Evolutionary conservation across 2,797 vertebrate genomes (phyloP).

Genomic region (Tragelaphus eurycerus): DNA sequence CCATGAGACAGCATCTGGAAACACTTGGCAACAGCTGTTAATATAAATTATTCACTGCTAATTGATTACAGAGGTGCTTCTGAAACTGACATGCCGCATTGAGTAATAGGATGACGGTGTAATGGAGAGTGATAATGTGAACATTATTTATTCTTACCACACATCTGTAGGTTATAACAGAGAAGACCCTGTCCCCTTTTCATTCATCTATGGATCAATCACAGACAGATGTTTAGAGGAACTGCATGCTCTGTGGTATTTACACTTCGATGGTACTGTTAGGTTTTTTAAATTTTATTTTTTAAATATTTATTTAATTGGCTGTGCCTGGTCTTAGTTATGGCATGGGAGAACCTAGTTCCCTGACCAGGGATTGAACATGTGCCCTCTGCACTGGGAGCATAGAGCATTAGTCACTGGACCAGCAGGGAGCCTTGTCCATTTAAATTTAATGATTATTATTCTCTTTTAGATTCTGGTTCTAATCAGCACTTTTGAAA

Average conservation of each 20-base stretch:
- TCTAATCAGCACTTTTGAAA: neutral
- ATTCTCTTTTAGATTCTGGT: neutral
- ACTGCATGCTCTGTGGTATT: fast-evolving
- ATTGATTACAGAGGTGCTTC: slow-evolving; percentile 57
- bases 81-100: neutral
- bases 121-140: neutral
- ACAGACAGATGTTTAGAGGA: neutral
- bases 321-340: neutral
- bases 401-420: neutral
- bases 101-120: neutral
- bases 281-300: neutral
- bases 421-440: neutral
- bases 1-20: slow-evolving; percentile 62
- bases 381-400: neutral
- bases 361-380: neutral
- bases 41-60: slow-evolving; percentile 73
- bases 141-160: neutral
- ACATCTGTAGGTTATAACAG: neutral
- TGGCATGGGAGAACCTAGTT: neutral
- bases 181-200: neutral
- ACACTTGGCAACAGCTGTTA: slow-evolving; percentile 61
- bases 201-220: neutral
- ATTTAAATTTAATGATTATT: neutral
- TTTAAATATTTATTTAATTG: neutral
- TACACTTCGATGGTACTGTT: fast-evolving